Evolutionary conservation across 1,140 invertebrate species (phyloP).

Genomic region (Psilanteris sp.): DNA sequence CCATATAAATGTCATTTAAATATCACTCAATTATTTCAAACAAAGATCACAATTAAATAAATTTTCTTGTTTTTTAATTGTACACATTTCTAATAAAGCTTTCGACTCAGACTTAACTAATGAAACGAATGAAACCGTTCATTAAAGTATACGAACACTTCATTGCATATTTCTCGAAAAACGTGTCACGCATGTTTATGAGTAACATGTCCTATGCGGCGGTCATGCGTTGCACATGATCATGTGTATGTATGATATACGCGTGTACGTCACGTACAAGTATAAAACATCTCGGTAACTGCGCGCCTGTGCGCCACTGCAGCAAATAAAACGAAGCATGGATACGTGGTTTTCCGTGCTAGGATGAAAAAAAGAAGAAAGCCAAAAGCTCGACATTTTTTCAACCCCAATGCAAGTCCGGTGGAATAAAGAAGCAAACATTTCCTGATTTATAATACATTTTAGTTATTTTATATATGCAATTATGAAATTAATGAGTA

Average conservation of each 20-base stretch:
- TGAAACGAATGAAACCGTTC: constrained; percentile 42
- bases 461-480: too few species aligned
- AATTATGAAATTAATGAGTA: too few species aligned
- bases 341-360: not conserved
- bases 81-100: constrained; percentile 10
- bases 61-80: constrained; percentile 18
- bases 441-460: too few species aligned
- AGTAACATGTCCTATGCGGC: not conserved
- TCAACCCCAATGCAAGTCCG: not conserved
- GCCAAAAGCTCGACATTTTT: constrained; percentile 35
- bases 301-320: constrained; percentile 1
- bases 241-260: not conserved
- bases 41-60: not conserved
- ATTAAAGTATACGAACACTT: constrained; percentile 41
- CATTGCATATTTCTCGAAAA: constrained; percentile 38
- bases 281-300: constrained; percentile 23
- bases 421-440: constrained; percentile 26
- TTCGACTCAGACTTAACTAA: constrained; percentile 23
- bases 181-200: constrained; percentile 41
- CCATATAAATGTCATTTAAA: too few species aligned
- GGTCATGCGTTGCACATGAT: constrained; percentile 9
- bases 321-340: constrained; percentile 4
- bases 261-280: constrained; percentile 12
- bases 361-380: constrained; percentile 36
- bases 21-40: not conserved